These are phyloP conservation scores for Microtus pennsylvanicus DNA, from an alignment of 2,113 vertebrate species.

Conservation along the genomic window DNA sequence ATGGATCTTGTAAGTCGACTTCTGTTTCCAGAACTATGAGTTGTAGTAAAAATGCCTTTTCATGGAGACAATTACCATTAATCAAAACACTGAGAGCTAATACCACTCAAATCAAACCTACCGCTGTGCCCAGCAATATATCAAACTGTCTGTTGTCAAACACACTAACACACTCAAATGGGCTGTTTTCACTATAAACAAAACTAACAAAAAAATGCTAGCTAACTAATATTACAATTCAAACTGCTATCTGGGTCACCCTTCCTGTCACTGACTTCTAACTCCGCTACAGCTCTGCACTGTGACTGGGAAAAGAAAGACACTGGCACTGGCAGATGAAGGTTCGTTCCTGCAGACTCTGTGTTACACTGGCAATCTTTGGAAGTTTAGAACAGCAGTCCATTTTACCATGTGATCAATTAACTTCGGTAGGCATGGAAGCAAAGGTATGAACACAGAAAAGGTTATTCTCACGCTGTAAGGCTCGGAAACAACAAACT, in stretches of 20 bases:
- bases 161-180: slow-evolving; percentile 89
- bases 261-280: slow-evolving; percentile 87
- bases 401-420: not conserved
- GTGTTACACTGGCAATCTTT: slow-evolving; percentile 58
- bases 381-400: slow-evolving; percentile 29
- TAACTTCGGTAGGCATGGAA: slow-evolving; percentile 55
- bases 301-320: slow-evolving; percentile 72
- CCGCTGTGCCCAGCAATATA: slow-evolving; percentile 92
- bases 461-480: not conserved
- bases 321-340: slow-evolving; percentile 81
- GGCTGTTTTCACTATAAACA: slow-evolving; percentile 88
- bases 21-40: slow-evolving; percentile 90
- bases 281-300: slow-evolving; percentile 82
- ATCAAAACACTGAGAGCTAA: slow-evolving; percentile 92
- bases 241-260: slow-evolving; percentile 87
- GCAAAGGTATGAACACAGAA: slow-evolving; percentile 46
- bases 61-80: slow-evolving; percentile 93
- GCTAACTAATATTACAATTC: slow-evolving; percentile 89
- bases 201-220: slow-evolving; percentile 83
- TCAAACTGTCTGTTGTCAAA: slow-evolving; percentile 94
- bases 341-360: slow-evolving; percentile 66
- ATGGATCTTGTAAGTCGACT: slow-evolving; percentile 90
- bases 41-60: slow-evolving; percentile 90
- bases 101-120: slow-evolving; percentile 92
- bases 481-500: slow-evolving; percentile 56